phyloP scores from a whole-genome alignment of 1,140 invertebrate species.

The Sycobia sp. region DNA sequence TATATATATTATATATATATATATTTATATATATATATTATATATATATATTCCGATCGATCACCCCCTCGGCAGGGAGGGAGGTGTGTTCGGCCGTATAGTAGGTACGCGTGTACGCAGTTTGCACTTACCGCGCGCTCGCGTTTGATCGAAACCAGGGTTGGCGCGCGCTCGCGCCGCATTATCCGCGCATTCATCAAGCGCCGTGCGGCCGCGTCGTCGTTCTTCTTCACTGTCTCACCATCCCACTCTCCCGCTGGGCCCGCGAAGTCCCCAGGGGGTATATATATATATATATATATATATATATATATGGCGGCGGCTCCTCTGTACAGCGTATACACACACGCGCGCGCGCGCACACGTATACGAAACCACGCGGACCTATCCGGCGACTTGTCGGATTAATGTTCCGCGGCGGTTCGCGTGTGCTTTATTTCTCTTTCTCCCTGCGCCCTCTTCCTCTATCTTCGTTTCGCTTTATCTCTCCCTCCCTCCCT shows the following conservation, averaged over 20 bases:
- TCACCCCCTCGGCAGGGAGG: constrained; percentile 40
- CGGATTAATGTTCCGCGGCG: constrained; percentile 22
- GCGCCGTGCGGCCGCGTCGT: neutral
- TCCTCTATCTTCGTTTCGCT: no score
- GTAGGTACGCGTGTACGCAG: constrained; percentile 21
- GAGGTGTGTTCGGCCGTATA: neutral
- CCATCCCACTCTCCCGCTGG: neutral
- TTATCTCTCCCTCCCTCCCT: no score
- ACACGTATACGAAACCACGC: neutral
- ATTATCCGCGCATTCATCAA: constrained; percentile 22
- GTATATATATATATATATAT: no score
- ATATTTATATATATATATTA: no score
- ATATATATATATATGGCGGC: no score
- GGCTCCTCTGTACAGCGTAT: neutral
- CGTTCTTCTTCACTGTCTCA: neutral
- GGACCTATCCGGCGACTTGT: constrained; percentile 16
- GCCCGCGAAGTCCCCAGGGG: neutral
- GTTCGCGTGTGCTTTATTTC: constrained; percentile 15
- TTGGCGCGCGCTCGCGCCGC: no score
- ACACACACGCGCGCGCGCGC: neutral
- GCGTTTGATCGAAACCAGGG: constrained; percentile 3
- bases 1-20: no score
- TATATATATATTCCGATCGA: no score
- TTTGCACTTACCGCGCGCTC: constrained; percentile 1
- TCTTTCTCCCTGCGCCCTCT: neutral